These are phyloP conservation scores for Eumerus sabulonum DNA, from an alignment of 2,888 invertebrate genomes.

Conservation along the genomic window DNA sequence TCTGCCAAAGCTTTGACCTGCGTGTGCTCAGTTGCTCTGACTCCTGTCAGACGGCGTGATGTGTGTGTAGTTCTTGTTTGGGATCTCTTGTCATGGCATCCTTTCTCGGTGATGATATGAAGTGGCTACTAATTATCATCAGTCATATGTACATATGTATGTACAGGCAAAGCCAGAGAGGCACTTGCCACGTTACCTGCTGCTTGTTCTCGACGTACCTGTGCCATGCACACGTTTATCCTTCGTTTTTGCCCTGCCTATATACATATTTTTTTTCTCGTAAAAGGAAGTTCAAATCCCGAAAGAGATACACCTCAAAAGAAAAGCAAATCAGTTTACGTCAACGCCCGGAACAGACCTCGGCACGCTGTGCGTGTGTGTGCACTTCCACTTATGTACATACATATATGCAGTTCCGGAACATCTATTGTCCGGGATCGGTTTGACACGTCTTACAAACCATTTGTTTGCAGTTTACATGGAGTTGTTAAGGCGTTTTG, in stretches of 20 bases:
- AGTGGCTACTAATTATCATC: conserved; percentile 66
- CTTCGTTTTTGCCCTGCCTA: too few species aligned
- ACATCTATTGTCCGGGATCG: conserved; percentile 45
- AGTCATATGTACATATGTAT: conserved; percentile 32
- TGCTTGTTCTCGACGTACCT: conserved; percentile 27
- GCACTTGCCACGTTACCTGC: conserved; percentile 56
- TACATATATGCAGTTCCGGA: conserved; percentile 41
- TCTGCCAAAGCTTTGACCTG: conserved; percentile 60
- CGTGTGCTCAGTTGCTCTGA: conserved; percentile 22
- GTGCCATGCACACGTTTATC: conserved; percentile 53
- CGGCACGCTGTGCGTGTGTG: conserved; percentile 26
- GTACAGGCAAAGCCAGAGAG: conserved; percentile 46
- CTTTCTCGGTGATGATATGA: conserved; percentile 45
- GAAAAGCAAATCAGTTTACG: conserved; percentile 60
- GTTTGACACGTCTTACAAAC: conserved; percentile 13
- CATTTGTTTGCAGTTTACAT: conserved; percentile 8
- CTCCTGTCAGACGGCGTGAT: conserved; percentile 17
- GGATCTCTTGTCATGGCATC: conserved; percentile 49
- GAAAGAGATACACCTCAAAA: conserved; percentile 45
- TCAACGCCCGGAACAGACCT: conserved; percentile 50
- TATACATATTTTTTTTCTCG: too few species aligned
- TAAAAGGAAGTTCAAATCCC: conserved; percentile 58
- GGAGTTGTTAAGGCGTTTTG: conserved; percentile 16
- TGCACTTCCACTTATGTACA: conserved; percentile 25
- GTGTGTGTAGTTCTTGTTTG: conserved; percentile 23